These are phyloP conservation scores for Chironomus tepperi DNA, from an alignment of 1,140 invertebrate species.

Conservation along the genomic window DNA sequence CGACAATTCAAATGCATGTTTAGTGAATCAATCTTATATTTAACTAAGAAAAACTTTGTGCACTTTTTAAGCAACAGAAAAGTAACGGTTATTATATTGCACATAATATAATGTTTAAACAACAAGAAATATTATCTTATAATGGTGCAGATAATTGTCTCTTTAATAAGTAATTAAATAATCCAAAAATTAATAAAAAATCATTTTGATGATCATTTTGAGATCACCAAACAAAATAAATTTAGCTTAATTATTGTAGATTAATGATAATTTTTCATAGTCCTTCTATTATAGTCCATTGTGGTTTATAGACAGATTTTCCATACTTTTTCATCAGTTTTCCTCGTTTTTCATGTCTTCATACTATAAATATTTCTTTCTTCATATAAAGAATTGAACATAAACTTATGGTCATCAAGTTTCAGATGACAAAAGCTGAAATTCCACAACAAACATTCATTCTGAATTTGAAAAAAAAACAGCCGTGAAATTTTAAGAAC, in stretches of 20 bases:
- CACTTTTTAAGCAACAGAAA: not conserved
- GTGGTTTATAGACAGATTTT: too few relatives aligned
- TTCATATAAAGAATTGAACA: too few relatives aligned
- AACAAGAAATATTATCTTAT: not conserved
- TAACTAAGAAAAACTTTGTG: not conserved
- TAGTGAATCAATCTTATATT: not conserved
- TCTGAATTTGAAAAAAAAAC: too few relatives aligned
- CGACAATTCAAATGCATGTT: not conserved
- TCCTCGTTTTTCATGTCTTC: too few relatives aligned
- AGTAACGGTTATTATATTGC: not conserved
- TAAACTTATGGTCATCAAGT: too few relatives aligned
- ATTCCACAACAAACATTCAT: too few relatives aligned
- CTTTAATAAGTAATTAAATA: not conserved
- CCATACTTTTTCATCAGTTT: too few relatives aligned
- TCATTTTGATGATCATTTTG: not conserved
- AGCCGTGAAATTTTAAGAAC: too few relatives aligned
- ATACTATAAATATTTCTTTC: too few relatives aligned
- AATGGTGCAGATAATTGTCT: slow-evolving; percentile 5
- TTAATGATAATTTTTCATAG: not conserved
- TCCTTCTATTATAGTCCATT: too few relatives aligned
- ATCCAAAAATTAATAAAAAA: not conserved
- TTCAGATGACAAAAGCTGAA: too few relatives aligned
- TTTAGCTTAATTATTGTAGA: slow-evolving; percentile 5
- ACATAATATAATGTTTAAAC: not conserved
- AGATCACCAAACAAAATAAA: not conserved